These are phyloP conservation scores for Catocala fraxini DNA, from an alignment of 2,888 invertebrate species.

Conservation along the genomic window DNA sequence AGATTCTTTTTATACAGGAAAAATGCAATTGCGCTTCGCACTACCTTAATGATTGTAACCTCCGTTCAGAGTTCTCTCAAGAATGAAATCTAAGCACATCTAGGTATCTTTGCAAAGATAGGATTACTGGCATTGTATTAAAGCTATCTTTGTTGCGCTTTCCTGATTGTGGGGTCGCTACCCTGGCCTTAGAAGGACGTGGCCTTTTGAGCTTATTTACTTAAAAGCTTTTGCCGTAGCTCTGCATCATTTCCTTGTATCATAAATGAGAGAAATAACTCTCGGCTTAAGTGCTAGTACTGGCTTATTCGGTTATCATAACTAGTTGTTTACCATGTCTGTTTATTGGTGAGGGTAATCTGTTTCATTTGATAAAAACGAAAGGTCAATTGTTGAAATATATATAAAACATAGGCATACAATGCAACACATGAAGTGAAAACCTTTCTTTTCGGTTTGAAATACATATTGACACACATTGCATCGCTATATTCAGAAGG, in stretches of 20 bases:
- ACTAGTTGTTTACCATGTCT: conserved; percentile 18
- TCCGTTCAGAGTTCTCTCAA: background rate
- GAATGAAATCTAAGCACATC: background rate
- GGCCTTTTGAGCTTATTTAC: conserved; percentile 40
- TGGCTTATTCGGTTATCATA: conserved; percentile 24
- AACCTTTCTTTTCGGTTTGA: too few species aligned
- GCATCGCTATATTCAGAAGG: too few species aligned
- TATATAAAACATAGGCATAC: too few species aligned
- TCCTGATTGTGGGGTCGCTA: conserved; percentile 19
- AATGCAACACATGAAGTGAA: too few species aligned
- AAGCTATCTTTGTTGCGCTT: conserved; percentile 19
- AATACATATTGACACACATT: too few species aligned
- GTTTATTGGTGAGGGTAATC: background rate
- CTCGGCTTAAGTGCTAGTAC: conserved; percentile 32
- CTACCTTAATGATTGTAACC: background rate
- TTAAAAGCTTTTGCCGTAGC: conserved; percentile 45
- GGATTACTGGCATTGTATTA: conserved; percentile 3
- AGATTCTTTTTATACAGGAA: too few species aligned
- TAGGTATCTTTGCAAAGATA: background rate
- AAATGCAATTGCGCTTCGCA: too few species aligned
- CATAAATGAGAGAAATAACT: conserved; percentile 32
- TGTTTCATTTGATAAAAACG: too few species aligned
- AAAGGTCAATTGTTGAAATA: too few species aligned
- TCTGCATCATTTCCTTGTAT: conserved; percentile 38
- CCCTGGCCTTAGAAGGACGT: conserved; percentile 33